Base-by-base conservation (phyloP, 2,113 vertebrate genomes). In the Galbula dea region DNA sequence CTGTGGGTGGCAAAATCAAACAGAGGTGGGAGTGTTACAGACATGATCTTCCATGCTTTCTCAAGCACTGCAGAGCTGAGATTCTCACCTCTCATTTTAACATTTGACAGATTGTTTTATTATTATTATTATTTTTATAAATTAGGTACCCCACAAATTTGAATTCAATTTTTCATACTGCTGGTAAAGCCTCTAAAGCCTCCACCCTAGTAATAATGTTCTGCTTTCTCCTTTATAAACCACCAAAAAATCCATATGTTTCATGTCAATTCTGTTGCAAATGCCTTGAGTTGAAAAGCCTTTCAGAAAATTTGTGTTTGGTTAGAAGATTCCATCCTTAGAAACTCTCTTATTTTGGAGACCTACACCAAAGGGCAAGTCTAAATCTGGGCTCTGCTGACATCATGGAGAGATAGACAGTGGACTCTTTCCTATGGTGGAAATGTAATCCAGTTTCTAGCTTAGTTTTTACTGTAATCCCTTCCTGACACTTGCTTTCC, bases 1-100 rank as follows among this genome's bases (percentile, higher is more conserved):
- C 74, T 75, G 94, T 67, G 81, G 93, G 91, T 72, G 87, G 74
- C 54, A 69, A 84, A 89, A 88, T 89, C 91, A 87, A 92, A 91
- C 77, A 92, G 71, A 75, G 80, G 91, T 87, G 77, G 94, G 89
- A 89, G 89, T 75, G 84, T 84, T 91, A 55, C 23, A 92, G 89
- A 69, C 69, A 52, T 41, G 55, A 83, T 88, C 73, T 80, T 45
- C 91, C 43, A 46, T 89, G 83, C 71, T 90, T 84, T 84, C 84
- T 73, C 63, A 49, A 85, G 72, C 71, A 54, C 49, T 54, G 88
- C 82, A 69, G 79, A 93, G 55, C 72, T 69, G 75, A 85, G 71
- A 85, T 80, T 96, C 87, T 89, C 82, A 51, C 75, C 54, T 62
- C 37, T 59, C n/a, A 63, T 71, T 82, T 94, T 82, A 94, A 86